These are phyloP conservation scores for Pseudococcus longispinus DNA, from an alignment of 2,888 invertebrate genomes.

Conservation along the genomic window DNA sequence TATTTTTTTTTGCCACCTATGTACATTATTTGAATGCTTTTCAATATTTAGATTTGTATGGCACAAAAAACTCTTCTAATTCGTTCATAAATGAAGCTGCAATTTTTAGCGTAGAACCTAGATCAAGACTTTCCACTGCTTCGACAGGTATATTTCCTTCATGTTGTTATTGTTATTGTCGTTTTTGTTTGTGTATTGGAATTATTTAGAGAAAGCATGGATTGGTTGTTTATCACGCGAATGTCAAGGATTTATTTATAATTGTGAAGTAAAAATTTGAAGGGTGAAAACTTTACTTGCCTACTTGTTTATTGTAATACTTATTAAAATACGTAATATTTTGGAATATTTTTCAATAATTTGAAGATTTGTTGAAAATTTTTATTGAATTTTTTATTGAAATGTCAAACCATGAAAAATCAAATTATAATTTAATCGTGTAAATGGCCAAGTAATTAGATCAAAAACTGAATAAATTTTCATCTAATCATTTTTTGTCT, in stretches of 20 bases:
- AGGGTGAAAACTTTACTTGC: too few relatives aligned
- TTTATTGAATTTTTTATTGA: too few relatives aligned
- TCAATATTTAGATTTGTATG: constrained; percentile 38
- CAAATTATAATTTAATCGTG: too few relatives aligned
- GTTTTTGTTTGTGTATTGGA: neutral
- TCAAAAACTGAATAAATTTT: too few relatives aligned
- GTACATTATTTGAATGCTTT: neutral
- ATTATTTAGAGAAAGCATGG: neutral
- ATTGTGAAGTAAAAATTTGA: neutral
- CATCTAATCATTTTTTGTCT: too few relatives aligned
- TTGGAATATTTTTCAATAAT: too few relatives aligned
- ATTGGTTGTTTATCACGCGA: neutral
- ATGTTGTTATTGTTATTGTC: neutral
- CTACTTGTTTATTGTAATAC: too few relatives aligned
- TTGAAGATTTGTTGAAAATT: too few relatives aligned
- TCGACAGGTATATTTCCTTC: constrained; percentile 51
- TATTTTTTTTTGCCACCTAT: neutral
- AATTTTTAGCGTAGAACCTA: constrained; percentile 48
- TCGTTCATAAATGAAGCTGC: constrained; percentile 40
- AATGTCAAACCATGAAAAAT: too few relatives aligned
- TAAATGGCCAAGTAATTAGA: too few relatives aligned
- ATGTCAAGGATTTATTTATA: neutral
- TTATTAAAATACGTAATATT: too few relatives aligned
- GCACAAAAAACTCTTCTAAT: constrained; percentile 43
- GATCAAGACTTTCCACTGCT: constrained; percentile 48